These are phyloP conservation scores for Mobula hypostoma DNA, from an alignment of 2,113 vertebrate genomes.

Conservation along the genomic window DNA sequence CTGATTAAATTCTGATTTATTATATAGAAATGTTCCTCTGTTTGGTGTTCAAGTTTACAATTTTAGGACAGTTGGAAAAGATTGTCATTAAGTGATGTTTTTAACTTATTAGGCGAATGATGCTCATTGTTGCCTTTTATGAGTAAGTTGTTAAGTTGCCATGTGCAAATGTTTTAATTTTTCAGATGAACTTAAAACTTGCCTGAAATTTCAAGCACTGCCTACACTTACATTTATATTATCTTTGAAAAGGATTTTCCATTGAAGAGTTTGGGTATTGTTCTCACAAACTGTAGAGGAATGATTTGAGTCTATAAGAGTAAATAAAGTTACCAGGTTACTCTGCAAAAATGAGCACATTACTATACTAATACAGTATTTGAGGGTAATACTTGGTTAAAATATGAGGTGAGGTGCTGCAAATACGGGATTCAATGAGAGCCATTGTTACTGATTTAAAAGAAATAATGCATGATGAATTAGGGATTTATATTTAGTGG, in stretches of 20 bases:
- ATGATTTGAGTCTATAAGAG: too few species aligned
- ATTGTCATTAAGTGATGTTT: not conserved
- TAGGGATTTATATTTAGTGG: not conserved
- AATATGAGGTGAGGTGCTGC: not conserved
- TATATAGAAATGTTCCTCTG: not conserved
- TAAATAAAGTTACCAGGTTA: too few species aligned
- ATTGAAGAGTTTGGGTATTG: not conserved
- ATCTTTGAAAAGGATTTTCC: not conserved
- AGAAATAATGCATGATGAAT: not conserved
- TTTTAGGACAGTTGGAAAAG: not conserved
- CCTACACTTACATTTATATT: not conserved
- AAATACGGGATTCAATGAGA: conserved; percentile 12
- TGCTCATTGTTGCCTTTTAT: not conserved
- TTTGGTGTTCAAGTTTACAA: not conserved
- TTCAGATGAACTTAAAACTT: not conserved
- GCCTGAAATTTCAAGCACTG: not conserved
- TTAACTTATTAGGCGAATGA: not conserved
- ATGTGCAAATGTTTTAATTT: not conserved
- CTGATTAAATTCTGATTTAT: not conserved
- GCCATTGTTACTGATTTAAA: not conserved
- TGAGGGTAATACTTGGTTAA: too few species aligned
- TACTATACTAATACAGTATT: too few species aligned
- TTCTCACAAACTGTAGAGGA: not conserved
- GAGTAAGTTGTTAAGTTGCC: not conserved
- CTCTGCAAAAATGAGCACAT: too few species aligned